phyloP scores from a whole-genome alignment of 2,797 vertebrate species.

The Perodicticus potto region DNA sequence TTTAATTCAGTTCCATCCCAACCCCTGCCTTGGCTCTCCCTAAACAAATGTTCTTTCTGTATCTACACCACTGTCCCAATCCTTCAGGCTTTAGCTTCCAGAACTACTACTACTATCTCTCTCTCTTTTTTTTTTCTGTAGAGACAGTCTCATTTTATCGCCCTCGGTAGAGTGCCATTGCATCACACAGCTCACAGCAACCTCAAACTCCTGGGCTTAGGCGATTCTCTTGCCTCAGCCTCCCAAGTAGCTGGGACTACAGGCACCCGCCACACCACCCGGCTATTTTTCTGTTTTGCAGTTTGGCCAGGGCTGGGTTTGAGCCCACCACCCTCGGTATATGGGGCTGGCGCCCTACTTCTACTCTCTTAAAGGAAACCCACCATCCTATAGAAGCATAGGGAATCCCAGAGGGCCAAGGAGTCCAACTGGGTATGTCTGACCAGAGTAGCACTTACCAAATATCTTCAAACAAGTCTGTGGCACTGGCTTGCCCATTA shows the following conservation, averaged over 20 bases:
- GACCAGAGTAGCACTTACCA: constrained; percentile 78
- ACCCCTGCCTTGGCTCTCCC: neutral
- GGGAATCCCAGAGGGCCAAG: constrained; percentile 64
- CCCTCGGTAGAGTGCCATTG: too few species aligned
- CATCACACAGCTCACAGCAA: too few species aligned
- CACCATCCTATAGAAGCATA: neutral
- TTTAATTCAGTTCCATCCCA: neutral
- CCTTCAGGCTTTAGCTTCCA: neutral
- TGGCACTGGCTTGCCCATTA: neutral
- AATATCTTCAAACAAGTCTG: constrained; percentile 81
- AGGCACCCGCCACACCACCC: too few species aligned
- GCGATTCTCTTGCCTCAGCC: too few species aligned
- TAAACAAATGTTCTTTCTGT: neutral
- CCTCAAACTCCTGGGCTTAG: too few species aligned
- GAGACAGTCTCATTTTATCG: too few species aligned
- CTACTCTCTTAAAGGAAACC: constrained; percentile 29
- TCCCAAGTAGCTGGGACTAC: too few species aligned
- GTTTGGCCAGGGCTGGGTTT: too few species aligned
- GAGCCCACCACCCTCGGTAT: too few species aligned
- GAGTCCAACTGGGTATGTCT: constrained; percentile 72
- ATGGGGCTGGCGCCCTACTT: too few species aligned
- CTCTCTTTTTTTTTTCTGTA: too few species aligned
- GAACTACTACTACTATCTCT: neutral
- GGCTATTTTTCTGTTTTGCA: too few species aligned
- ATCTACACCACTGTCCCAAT: neutral